Evolutionary conservation across 1,140 invertebrate genomes (phyloP), one percentile per base, ranked within the genome.

Genomic region (Cotesia typhae): DNA sequence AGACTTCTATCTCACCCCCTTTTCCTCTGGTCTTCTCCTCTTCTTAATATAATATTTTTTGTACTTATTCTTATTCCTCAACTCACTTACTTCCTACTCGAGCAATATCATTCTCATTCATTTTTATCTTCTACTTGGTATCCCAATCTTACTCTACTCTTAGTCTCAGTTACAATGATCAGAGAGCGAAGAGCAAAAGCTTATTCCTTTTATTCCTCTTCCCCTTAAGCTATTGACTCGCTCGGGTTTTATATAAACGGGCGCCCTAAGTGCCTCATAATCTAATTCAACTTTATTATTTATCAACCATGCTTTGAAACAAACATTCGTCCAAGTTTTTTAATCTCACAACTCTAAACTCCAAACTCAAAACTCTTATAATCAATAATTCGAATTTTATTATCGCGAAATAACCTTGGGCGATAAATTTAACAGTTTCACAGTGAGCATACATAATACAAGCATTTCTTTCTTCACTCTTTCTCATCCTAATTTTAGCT

Each of bases 91-190:
- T 53, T 38, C 17, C 47, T 55, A 67, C 72, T 57, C 53, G 47
- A 55, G 76, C 69, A 77, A 77, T 77, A 77, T 77, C 76, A 77
- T 77, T 77, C 76, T 75, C 76, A 77, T 77, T 77, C 76, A 77
- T 77, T 77, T 77, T 77, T 77, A 77, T 77, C 72, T 76, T 61
- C 9, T 60, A 52, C 72, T 55, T 41, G 37, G 38, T 28, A 60
- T 75, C 65, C 72, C 75, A 76, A 76, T 76, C 75, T 74, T 64
- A 6, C 41, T 47, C 41, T 47, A 47, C 41, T 47, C 41, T 47
- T 10, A 9, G 67, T 47, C 41, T 47, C 41, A 9, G 67, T 74
- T 72, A 51, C 69, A 55, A 77, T 77, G 68, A 77, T 77, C 73
- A 77, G 71, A 53, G 70, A 71, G 57, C 66, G 72, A 28, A 28